phyloP scores from a whole-genome alignment of 1,140 invertebrate genomes.

The Sipha flava region DNA sequence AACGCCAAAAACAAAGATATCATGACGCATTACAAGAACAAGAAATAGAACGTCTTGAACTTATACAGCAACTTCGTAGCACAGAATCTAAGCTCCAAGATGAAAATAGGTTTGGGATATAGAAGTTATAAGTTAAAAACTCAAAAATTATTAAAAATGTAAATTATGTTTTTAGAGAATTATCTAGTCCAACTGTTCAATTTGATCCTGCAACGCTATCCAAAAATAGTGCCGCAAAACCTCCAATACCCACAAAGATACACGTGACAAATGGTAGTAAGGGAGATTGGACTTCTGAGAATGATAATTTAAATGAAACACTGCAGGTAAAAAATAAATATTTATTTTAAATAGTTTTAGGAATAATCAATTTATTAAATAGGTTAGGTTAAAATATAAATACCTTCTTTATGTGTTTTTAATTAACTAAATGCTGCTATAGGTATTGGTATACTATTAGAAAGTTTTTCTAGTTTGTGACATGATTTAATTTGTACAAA shows the following conservation, averaged over 20 bases:
- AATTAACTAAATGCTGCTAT: too few relatives aligned
- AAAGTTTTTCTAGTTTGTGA: too few relatives aligned
- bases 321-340: not conserved
- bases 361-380: not conserved
- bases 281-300: not conserved
- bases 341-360: not conserved
- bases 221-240: not conserved
- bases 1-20: constrained; percentile 59
- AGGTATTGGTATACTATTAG: too few relatives aligned
- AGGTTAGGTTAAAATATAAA: too few relatives aligned
- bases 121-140: not conserved
- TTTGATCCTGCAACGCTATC: not conserved
- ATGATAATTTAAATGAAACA: not conserved
- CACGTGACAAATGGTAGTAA: constrained; percentile 1
- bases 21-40: constrained; percentile 56
- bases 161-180: not conserved
- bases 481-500: too few relatives aligned
- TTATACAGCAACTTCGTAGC: constrained; percentile 48
- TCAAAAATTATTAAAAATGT: not conserved
- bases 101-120: constrained; percentile 44
- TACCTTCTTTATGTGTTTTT: too few relatives aligned
- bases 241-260: not conserved
- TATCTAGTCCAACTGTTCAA: not conserved
- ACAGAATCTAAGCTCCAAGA: constrained; percentile 47
- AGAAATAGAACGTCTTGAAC: constrained; percentile 50